These are phyloP conservation scores for Tragopan temminckii DNA, from an alignment of 2,797 vertebrate genomes.

Conservation along the genomic window DNA sequence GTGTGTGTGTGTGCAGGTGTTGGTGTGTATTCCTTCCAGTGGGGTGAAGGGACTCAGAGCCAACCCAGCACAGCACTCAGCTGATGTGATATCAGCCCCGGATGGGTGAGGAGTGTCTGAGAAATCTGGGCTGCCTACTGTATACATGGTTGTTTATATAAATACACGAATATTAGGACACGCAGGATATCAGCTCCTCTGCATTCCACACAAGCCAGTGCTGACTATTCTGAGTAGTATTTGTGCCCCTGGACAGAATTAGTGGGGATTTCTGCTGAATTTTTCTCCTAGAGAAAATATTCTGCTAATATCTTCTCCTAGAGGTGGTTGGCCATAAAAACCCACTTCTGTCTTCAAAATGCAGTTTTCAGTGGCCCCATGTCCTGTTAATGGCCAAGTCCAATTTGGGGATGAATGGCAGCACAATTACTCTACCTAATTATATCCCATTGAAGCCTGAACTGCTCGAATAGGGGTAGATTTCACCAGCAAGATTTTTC, in stretches of 20 bases:
- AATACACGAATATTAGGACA: not conserved
- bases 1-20: not conserved
- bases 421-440: not conserved
- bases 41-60: not conserved
- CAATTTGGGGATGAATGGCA: not conserved
- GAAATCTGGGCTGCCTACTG: not conserved
- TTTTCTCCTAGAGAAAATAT: no score
- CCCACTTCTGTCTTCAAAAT: not conserved
- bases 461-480: not conserved
- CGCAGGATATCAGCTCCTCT: not conserved
- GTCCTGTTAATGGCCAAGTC: not conserved
- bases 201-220: not conserved
- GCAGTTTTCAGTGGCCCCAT: not conserved
- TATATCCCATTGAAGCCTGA: not conserved
- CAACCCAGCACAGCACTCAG: not conserved
- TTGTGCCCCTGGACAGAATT: not conserved
- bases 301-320: not conserved
- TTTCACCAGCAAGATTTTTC: not conserved
- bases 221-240: not conserved
- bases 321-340: not conserved
- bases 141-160: not conserved
- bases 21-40: not conserved
- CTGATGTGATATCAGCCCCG: not conserved
- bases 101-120: not conserved
- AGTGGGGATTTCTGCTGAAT: not conserved